phyloP scores from a whole-genome alignment of 2,888 invertebrate species.

The Acleris sparsana region DNA sequence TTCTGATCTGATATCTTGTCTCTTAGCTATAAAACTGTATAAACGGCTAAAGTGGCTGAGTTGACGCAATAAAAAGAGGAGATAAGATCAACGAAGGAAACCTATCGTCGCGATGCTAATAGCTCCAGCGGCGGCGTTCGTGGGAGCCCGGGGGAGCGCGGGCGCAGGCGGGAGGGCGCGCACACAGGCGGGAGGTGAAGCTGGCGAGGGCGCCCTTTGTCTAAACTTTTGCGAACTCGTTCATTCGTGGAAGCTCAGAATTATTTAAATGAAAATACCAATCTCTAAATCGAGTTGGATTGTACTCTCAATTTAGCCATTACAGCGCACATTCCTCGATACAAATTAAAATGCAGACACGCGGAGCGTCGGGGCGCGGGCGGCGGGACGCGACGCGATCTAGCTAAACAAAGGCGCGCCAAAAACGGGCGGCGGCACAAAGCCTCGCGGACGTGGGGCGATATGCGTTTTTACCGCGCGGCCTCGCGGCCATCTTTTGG shows the following conservation, averaged over 20 bases:
- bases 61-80: constrained; percentile 46
- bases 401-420: constrained; percentile 27
- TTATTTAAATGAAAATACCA: constrained; percentile 35
- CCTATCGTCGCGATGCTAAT: constrained; percentile 38
- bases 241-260: constrained; percentile 26
- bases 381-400: constrained; percentile 8
- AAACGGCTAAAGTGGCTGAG: constrained; percentile 39
- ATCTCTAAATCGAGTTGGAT: constrained; percentile 34
- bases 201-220: constrained; percentile 3
- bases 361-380: constrained; percentile 22
- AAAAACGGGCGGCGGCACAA: constrained; percentile 43
- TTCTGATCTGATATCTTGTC: constrained; percentile 6
- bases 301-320: constrained; percentile 34
- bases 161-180: neutral
- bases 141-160: constrained; percentile 49
- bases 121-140: constrained; percentile 41
- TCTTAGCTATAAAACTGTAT: constrained; percentile 30
- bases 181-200: no score
- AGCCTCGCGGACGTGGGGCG: constrained; percentile 51
- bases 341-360: constrained; percentile 33
- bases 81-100: constrained; percentile 44
- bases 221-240: constrained; percentile 12
- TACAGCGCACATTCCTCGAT: constrained; percentile 29
- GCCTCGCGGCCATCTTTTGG: constrained; percentile 62
- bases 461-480: constrained; percentile 64